These are phyloP conservation scores for Flexamia atlantica DNA, from an alignment of 2,888 invertebrate genomes.

Conservation along the genomic window DNA sequence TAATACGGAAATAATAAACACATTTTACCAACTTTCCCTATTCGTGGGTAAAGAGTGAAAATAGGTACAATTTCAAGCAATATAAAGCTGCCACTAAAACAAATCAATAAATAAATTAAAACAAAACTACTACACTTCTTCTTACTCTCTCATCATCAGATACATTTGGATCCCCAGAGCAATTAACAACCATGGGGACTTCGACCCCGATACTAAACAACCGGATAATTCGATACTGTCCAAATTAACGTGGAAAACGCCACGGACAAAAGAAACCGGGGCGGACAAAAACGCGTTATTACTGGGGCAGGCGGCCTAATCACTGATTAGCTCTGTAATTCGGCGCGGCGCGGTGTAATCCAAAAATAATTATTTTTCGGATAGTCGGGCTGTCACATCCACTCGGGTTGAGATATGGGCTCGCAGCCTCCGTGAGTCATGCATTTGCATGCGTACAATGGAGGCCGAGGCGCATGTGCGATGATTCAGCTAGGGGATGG, in stretches of 20 bases:
- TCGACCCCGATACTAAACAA: background rate
- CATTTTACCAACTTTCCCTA: too few species aligned
- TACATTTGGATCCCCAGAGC: background rate
- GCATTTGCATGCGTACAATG: slow-evolving; percentile 18
- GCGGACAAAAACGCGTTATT: slow-evolving; percentile 7
- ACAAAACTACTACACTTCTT: too few species aligned
- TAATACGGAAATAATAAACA: too few species aligned
- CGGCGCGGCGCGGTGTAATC: slow-evolving; percentile 28
- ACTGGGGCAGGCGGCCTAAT: slow-evolving; percentile 22
- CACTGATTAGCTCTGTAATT: slow-evolving; percentile 40
- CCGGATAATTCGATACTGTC: slow-evolving; percentile 20
- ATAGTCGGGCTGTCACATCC: slow-evolving; percentile 21
- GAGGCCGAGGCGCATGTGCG: background rate
- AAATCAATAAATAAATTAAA: too few species aligned
- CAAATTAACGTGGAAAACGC: background rate
- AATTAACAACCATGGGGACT: background rate
- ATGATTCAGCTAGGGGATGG: background rate
- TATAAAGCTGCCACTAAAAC: too few species aligned
- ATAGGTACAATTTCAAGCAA: too few species aligned
- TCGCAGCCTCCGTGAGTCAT: slow-evolving; percentile 1
- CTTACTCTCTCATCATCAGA: too few species aligned
- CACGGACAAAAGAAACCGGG: slow-evolving; percentile 8
- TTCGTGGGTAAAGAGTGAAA: too few species aligned
- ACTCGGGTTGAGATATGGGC: slow-evolving; percentile 8
- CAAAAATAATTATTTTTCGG: slow-evolving; percentile 42